Evolutionary conservation across 2,797 vertebrate species (phyloP).

Genomic region (Poecilia wingei): DNA sequence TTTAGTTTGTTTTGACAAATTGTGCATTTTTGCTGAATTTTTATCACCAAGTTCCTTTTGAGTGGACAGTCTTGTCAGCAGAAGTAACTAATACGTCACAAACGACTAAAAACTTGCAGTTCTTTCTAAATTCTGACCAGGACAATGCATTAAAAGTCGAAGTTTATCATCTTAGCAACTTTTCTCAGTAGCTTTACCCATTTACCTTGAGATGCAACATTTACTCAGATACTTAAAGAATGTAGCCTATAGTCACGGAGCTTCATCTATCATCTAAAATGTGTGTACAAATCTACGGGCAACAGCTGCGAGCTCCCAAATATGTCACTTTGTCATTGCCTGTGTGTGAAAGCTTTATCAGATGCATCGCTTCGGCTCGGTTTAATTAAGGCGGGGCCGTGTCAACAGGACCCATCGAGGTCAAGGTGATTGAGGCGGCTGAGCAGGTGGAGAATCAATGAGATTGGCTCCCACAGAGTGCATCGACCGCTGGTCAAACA

Average conservation of each 20-base stretch:
- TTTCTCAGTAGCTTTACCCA: slow-evolving; percentile 34
- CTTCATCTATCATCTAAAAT: slow-evolving; percentile 34
- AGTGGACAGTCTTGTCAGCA: background rate
- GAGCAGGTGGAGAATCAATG: slow-evolving; percentile 71
- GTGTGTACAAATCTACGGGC: slow-evolving; percentile 16
- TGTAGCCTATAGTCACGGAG: slow-evolving; percentile 32
- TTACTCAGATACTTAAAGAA: slow-evolving; percentile 31
- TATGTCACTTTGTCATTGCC: slow-evolving; percentile 36
- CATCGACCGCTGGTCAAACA: slow-evolving; percentile 73
- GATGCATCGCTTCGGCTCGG: slow-evolving; percentile 43
- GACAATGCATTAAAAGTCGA: background rate
- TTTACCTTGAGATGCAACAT: slow-evolving; percentile 28
- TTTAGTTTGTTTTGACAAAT: background rate
- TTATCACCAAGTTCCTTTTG: background rate
- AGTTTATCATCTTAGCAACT: background rate
- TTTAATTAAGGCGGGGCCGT: slow-evolving; percentile 64
- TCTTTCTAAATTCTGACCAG: background rate
- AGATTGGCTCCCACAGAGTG: slow-evolving; percentile 46
- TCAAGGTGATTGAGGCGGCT: slow-evolving; percentile 58
- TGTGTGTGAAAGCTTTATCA: slow-evolving; percentile 43
- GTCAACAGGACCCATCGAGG: slow-evolving; percentile 40
- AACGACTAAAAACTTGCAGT: background rate
- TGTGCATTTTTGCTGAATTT: background rate
- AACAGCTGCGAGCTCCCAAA: slow-evolving; percentile 21
- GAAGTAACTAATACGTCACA: background rate